Conservation (phyloP, 2,797 vertebrate species). For the Sebastes itinus region DNA sequence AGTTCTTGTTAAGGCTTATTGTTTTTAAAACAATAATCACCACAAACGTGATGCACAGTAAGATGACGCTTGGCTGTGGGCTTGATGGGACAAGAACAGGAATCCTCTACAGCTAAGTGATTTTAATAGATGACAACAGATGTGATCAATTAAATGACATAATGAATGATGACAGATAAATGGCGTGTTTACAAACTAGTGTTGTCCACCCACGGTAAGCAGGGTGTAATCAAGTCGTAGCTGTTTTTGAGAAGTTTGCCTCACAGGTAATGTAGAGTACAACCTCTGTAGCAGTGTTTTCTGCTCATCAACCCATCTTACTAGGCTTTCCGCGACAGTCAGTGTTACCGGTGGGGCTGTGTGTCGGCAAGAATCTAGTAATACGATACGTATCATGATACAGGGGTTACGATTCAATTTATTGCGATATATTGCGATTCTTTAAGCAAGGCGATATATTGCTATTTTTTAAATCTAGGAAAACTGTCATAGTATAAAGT, state of each 20-base stretch:
- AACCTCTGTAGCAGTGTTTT: not conserved
- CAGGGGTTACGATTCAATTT: too few species aligned
- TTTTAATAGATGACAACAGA: constrained; percentile 36
- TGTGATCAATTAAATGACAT: constrained; percentile 46
- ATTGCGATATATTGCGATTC: too few species aligned
- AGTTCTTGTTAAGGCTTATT: not conserved
- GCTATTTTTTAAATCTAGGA: too few species aligned
- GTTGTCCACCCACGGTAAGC: constrained; percentile 38
- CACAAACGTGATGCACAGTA: not conserved
- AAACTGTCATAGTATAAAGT: too few species aligned
- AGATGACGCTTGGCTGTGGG: constrained; percentile 4
- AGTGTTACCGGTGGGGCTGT: too few species aligned
- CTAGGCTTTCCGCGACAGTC: rapidly evolving
- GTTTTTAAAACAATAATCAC: constrained; percentile 9
- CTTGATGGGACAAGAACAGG: constrained; percentile 3
- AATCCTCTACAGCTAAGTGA: constrained; percentile 21
- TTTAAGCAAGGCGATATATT: too few species aligned
- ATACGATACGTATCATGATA: too few species aligned
- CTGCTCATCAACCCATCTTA: not conserved
- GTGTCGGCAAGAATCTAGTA: too few species aligned
- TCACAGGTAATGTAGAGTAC: not conserved
- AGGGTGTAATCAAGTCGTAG: constrained; percentile 34
- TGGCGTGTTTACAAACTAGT: constrained; percentile 47
- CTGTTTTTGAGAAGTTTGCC: constrained; percentile 11
- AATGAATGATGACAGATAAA: constrained; percentile 55